phyloP scores from a whole-genome alignment of 2,888 invertebrate species.

The Lutraria lutraria region DNA sequence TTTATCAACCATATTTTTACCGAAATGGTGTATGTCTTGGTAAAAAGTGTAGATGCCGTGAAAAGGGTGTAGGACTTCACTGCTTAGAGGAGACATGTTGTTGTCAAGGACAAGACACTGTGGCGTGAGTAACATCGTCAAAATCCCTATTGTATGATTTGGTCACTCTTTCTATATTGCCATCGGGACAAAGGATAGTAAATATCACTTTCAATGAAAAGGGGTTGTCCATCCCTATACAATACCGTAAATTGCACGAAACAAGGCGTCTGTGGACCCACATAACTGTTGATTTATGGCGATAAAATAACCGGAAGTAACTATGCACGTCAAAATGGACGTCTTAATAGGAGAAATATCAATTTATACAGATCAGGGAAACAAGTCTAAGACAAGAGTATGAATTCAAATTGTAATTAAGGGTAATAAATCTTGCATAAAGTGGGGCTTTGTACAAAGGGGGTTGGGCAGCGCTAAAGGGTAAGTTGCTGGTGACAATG shows the following conservation, averaged over 20 bases:
- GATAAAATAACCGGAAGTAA: slow-evolving; percentile 69
- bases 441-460: slow-evolving; percentile 30
- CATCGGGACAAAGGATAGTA: slow-evolving; percentile 33
- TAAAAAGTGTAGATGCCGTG: neutral
- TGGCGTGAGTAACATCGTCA: neutral
- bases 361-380: slow-evolving; percentile 48
- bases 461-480: slow-evolving; percentile 24
- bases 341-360: slow-evolving; percentile 58
- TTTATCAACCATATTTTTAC: too few species aligned
- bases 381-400: slow-evolving; percentile 47
- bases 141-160: neutral
- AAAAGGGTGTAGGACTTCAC: neutral
- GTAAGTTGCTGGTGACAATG: slow-evolving; percentile 34
- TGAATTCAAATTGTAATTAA: slow-evolving; percentile 56
- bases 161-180: neutral
- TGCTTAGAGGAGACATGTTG: neutral
- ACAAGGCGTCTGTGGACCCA: slow-evolving; percentile 61
- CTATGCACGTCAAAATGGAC: slow-evolving; percentile 62
- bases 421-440: slow-evolving; percentile 61
- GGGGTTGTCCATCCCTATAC: neutral
- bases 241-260: slow-evolving; percentile 62
- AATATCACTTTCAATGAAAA: slow-evolving; percentile 36
- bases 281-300: slow-evolving; percentile 66
- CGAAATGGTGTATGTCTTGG: too few species aligned
- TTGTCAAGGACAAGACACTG: neutral